Conservation (phyloP, 2,113 vertebrate species). For the Actinemys pallida region DNA sequence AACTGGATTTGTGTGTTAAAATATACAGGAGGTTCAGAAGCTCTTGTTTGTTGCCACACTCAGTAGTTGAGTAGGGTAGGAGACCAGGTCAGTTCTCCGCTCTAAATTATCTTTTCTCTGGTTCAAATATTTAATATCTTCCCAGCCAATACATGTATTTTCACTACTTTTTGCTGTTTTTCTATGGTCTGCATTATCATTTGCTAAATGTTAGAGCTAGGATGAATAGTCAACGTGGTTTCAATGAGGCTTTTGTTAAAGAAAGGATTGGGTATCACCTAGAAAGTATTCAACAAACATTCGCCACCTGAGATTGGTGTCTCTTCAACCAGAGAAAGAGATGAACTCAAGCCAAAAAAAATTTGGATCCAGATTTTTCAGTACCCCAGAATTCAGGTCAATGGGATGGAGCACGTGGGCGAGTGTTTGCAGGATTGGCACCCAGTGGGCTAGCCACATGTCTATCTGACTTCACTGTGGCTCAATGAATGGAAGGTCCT, state of each 20-base stretch:
- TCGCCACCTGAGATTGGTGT: neutral
- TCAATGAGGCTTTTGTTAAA: neutral
- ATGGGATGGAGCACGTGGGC: neutral
- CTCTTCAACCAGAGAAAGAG: neutral
- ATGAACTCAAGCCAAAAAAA: neutral
- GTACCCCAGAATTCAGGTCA: neutral
- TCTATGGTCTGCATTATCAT: neutral
- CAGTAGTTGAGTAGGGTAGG: neutral
- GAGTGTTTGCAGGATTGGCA: neutral
- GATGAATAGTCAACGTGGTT: neutral
- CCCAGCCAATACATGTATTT: neutral
- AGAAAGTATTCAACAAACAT: neutral
- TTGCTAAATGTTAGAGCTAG: neutral
- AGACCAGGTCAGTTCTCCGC: neutral
- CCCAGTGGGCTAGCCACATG: neutral
- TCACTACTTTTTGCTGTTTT: neutral
- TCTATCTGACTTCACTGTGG: neutral
- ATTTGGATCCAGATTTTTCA: neutral
- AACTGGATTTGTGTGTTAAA: neutral
- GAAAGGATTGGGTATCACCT: neutral
- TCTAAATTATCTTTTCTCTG: neutral
- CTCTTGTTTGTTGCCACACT: neutral
- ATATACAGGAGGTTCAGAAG: neutral
- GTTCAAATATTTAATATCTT: neutral
- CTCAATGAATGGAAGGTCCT: neutral